Evolutionary conservation across 2,888 invertebrate genomes (phyloP).

Genomic region (Dysmachus trigonus): DNA sequence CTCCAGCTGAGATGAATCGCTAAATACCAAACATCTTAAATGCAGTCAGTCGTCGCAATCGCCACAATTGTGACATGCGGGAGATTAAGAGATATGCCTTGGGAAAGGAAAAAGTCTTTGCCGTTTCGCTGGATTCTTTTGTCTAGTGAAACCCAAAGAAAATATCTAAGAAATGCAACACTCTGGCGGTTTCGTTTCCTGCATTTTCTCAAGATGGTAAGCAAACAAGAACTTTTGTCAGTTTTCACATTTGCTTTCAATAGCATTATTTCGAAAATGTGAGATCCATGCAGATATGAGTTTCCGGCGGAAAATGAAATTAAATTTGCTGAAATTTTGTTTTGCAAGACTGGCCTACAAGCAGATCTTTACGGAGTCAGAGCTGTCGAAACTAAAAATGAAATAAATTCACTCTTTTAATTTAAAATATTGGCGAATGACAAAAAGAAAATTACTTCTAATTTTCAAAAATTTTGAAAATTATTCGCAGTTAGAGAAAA

Average conservation of each 20-base stretch:
- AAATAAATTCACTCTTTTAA: too few relatives aligned
- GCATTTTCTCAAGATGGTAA: neutral
- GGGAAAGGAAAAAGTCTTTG: neutral
- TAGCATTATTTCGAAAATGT: neutral
- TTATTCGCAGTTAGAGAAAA: too few relatives aligned
- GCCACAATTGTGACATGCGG: neutral
- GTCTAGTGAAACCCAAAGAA: neutral
- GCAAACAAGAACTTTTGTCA: neutral
- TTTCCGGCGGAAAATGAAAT: neutral
- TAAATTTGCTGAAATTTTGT: neutral
- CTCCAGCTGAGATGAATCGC: neutral
- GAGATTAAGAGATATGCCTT: neutral
- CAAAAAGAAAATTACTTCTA: too few relatives aligned
- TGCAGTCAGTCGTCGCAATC: neutral
- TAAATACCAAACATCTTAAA: neutral
- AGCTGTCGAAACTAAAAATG: too few relatives aligned
- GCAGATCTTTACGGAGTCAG: too few relatives aligned
- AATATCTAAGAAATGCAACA: neutral
- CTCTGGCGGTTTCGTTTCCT: neutral
- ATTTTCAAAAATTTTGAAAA: too few relatives aligned
- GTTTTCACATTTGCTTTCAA: neutral
- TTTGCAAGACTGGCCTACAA: neutral
- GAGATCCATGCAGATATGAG: neutral
- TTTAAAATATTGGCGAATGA: too few relatives aligned
- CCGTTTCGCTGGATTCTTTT: neutral